A percentile compares a stretch with the other conserved stretches of the same genome.
These are phyloP conservation scores for Drosophila elegans DNA, from an alignment of 1,140 invertebrate species.

Conservation along the genomic window DNA sequence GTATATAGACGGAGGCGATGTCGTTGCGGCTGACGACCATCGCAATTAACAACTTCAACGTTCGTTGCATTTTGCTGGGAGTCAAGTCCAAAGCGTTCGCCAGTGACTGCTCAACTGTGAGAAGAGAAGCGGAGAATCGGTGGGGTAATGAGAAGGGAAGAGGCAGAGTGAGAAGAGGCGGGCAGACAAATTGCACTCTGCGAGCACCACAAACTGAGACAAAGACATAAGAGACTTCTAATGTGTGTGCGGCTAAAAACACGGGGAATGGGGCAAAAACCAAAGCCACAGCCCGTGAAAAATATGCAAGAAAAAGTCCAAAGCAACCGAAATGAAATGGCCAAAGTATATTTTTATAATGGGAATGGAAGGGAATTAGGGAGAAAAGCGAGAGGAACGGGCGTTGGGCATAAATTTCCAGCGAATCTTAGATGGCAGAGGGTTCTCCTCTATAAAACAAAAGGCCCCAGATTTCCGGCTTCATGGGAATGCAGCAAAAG, in stretches of 20 bases:
- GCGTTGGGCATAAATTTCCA: conserved; percentile 60
- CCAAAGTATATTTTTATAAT: conserved; percentile 67
- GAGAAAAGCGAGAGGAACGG: conserved; percentile 2
- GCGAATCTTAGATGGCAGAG: conserved; percentile 40
- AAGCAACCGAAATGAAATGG: conserved; percentile 69
- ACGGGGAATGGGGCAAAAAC: conserved; percentile 14
- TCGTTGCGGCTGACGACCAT: conserved; percentile 72
- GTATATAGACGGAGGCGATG: conserved; percentile 22
- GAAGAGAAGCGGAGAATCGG: conserved; percentile 13
- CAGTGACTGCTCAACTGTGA: conserved; percentile 30
- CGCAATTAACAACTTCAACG: conserved; percentile 82
- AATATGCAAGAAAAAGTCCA: conserved; percentile 71
- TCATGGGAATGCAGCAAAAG: conserved; percentile 42
- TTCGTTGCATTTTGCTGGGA: conserved; percentile 67
- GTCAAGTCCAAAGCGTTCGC: conserved; percentile 17
- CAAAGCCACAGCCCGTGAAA: conserved; percentile 64
- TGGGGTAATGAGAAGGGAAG: conserved; percentile 12
- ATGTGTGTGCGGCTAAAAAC: conserved; percentile 22
- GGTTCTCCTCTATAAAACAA: conserved; percentile 48
- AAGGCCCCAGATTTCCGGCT: conserved; percentile 45
- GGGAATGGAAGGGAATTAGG: conserved; percentile 27
- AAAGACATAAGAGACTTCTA: conserved; percentile 51
- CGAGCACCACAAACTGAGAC: conserved; percentile 53
- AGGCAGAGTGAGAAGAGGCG: conserved; percentile 12
- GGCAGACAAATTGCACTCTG: conserved; percentile 68